Percentiles rank a stretch among this genome's conserved stretches.
Evolutionary conservation across 2,797 vertebrate genomes (phyloP).

Genomic region (Fratercula arctica): DNA sequence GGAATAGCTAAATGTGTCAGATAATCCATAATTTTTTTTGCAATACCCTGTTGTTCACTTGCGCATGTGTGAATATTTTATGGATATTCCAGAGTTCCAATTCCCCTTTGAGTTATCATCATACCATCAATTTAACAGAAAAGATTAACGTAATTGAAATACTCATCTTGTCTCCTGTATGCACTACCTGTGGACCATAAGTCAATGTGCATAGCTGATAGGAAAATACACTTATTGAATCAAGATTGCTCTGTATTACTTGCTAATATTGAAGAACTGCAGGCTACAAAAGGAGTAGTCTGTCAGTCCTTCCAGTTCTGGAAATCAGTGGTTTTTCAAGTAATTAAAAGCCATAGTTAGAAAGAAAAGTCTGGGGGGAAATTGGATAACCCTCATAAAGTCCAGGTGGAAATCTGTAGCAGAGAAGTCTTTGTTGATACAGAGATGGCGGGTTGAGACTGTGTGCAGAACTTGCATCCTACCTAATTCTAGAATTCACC

Average conservation of each 20-base stretch:
- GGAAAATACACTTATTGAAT: not conserved
- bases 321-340: not conserved
- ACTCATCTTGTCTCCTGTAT: not conserved
- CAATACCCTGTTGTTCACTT: not conserved
- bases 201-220: not conserved
- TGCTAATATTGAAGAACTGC: not conserved
- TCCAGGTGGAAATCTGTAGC: not conserved
- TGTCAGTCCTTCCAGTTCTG: not conserved
- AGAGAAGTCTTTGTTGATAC: not conserved
- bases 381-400: not conserved
- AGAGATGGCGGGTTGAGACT: not conserved
- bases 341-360: not conserved
- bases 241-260: not conserved
- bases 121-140: not conserved
- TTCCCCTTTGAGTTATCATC: not conserved
- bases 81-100: not conserved
- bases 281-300: not conserved
- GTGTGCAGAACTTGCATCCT: not conserved
- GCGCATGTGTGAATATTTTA: not conserved
- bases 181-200: not conserved
- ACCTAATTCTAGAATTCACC: not conserved
- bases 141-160: not conserved
- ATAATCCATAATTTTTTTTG: not conserved
- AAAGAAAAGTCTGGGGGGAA: not conserved
- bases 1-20: not conserved